Evolutionary conservation across 2,888 invertebrate species (phyloP), one percentile per base, ranked within the genome.

Genomic region (Carterocephalus palaemon): DNA sequence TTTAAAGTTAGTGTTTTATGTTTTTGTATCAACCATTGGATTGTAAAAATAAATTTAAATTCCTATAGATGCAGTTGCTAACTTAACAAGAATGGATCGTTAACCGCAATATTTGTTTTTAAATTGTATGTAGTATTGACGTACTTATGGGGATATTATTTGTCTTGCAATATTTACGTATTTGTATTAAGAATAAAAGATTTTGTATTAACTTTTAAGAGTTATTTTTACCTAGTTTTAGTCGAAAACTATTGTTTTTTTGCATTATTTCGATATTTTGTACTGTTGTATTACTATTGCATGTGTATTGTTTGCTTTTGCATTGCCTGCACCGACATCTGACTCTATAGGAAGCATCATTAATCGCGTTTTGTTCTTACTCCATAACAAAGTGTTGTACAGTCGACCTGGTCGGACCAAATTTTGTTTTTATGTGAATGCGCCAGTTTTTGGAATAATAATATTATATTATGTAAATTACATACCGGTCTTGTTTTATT

Each of bases 381-480:
- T 36, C 47, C 42, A 33, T 38, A 50, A 51, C 48, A 62, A 72
- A 62, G 66, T 79, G 72, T 75, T 77, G 70, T 65, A 61, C 64
- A 66, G 69, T 70, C 71, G 74, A 72, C 74, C 66, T 65, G 77
- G 72, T 81, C 74, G 76, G 81, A 80, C 81, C 79, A 80, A 78
- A 64, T 72, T 84, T 75, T 66, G 64, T 82, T 84, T 38, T 81
- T 64, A 60, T 70, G 70, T 74, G 68, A 73, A 79, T 70, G 65
- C 67, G 70, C 69, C 78, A 79, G 74, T 76, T 80, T 82, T 72
- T 71, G 61, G 73, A 75, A 73, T 73, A 76, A 80, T 82, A 78
- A 73, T 71, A n/a, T n/a, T n/a, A 76, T 67, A 79, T 67, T 72
- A 81, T 80, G 82, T 85, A 81, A 81, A 82, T 76, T 76, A 80